Evolutionary conservation across 2,797 vertebrate species (phyloP), one percentile per base, ranked within the genome.

Genomic region (Hephaestus fuliginosus): DNA sequence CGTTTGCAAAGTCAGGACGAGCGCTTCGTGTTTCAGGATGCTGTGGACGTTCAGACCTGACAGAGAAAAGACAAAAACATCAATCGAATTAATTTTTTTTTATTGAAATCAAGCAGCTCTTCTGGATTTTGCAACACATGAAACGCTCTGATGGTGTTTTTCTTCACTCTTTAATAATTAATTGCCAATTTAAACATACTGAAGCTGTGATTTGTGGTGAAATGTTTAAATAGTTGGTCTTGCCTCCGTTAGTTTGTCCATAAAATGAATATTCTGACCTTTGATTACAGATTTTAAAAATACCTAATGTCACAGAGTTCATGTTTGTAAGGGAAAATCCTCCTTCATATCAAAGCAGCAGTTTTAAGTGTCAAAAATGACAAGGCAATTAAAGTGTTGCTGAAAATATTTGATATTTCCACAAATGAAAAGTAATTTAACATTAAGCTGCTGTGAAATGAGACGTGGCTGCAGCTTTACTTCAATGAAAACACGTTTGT

Each of bases 21-120:
- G 43, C 0, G 93, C 94, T 58, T 97, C 93, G 6, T 98, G 94
- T 70, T 98, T 98, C 82, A 98, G 90, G 88, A 98, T 91, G 88
- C 97, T 98, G 95, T 98, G 91, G 28, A 97, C 96, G 0, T 98
- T 99, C 60, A 98, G 93, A 63, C 97, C 97, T 97, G 93, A 57
- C 0, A 1, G 60, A 78, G 55, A 22, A 18, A 36, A 22, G 4
- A 78, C 11, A 44, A 12, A 39, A 18, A 18, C 49, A 33, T 33
- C 3, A 33, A 5, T 33, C 30, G 5, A 33, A 33, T 33, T 33
- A 25, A 25, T 25, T 25, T 25, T 25, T 33, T 33, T 33, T 33
- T 33, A 9, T 5, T 4, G 0, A 28, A 55, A 4, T 17, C 15
- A 30, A 0, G 13, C 0, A 17, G 3, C 14, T 3, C 55, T 18